Evolutionary conservation across 1,140 invertebrate genomes (phyloP), one percentile per base, ranked within the genome.

Genomic region (Meteorus sp.): DNA sequence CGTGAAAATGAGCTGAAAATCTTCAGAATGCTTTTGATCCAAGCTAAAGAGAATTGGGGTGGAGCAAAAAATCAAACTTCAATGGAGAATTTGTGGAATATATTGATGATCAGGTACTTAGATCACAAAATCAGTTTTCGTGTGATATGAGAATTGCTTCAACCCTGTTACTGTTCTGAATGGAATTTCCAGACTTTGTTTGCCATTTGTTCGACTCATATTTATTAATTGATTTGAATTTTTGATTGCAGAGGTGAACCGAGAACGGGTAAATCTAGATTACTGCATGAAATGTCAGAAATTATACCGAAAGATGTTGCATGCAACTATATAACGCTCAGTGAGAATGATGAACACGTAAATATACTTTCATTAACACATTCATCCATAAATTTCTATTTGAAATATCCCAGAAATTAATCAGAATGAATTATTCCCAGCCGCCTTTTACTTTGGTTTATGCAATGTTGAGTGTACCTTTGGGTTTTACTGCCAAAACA

Each of bases 231-330:
- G 47, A 48, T 60, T 59, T 20, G 33, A 39, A 69, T 65, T 63
- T 68, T 52, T 23, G 63, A 63, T 59, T 61, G 31, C 51, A 77
- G 83, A 71, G 84, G 85, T 8, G 81, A 83, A 23, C 72, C 79
- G 5, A 74, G 81, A 61, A 75, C 83, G 11, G 86, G 86, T 2
- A 87, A 86, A 74, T 83, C 80, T 0, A 77, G 85, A 61, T 67
- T 86, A 9, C 65, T 86, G 3, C 77, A 84, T 33, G 86, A 87
- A 77, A 74, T 85, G 20, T 68, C 79, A 4, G 71, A 74, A 50
- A 56, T 78, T 2, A 77, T 80, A 9, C 81, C 82, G 2, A 60
- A 60, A 37, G 63, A 65, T 25, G 64, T 83, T 4, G 72, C 72
- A 2, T 71, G 72, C 2, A 77, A 80, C 56, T 80, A 72, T 43